These are phyloP conservation scores for Drosophila sordidula DNA, from an alignment of 2,888 invertebrate genomes.

Conservation along the genomic window DNA sequence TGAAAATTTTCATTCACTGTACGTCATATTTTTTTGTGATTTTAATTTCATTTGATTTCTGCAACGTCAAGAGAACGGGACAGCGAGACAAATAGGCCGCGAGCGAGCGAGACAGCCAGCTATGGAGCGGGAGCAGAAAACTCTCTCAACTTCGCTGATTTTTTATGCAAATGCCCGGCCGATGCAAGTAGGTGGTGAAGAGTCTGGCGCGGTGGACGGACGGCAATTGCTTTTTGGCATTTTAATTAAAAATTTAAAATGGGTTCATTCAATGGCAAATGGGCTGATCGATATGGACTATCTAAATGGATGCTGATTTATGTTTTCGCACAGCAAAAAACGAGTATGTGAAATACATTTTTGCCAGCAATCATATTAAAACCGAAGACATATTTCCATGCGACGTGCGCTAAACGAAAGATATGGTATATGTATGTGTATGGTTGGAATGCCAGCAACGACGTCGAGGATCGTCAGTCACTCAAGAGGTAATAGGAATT, in stretches of 20 bases:
- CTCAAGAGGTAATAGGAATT: conserved; percentile 58
- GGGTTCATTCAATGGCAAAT: conserved; percentile 23
- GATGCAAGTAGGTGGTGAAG: conserved; percentile 17
- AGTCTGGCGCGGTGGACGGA: conserved; percentile 1
- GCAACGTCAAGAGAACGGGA: conserved; percentile 37
- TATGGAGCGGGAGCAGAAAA: background rate
- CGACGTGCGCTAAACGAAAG: no score
- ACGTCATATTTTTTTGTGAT: conserved; percentile 60
- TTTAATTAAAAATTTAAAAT: conserved; percentile 50
- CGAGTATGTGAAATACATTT: background rate
- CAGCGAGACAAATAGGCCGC: background rate
- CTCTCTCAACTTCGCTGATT: conserved; percentile 36
- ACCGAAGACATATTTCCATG: background rate
- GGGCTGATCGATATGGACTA: conserved; percentile 17
- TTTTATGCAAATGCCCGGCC: conserved; percentile 50
- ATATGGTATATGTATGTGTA: no score
- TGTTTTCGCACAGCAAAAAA: conserved; percentile 1
- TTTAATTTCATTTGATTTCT: conserved; percentile 64
- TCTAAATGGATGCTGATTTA: conserved; percentile 11
- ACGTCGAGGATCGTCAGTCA: conserved; percentile 33
- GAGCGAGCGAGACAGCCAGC: background rate
- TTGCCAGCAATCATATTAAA: background rate
- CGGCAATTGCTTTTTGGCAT: conserved; percentile 45
- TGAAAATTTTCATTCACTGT: conserved; percentile 59
- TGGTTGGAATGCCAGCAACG: conserved; percentile 1